Evolutionary conservation across 2,113 vertebrate species (phyloP).

Genomic region (Siniperca knerii): DNA sequence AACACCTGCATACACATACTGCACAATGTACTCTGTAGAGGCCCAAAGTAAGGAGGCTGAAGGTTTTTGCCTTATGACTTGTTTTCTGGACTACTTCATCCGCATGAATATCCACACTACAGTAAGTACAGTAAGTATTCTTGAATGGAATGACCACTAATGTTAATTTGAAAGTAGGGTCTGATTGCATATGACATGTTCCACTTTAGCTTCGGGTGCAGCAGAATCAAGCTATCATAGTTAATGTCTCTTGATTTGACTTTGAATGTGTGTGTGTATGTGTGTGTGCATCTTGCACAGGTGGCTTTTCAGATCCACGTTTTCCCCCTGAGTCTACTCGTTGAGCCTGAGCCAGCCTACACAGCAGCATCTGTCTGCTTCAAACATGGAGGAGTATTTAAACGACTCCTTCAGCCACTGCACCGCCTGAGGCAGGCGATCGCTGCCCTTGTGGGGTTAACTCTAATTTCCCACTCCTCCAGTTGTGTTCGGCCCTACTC

Average conservation of each 20-base stretch:
- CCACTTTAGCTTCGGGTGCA: constrained; percentile 45
- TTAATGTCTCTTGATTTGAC: constrained; percentile 56
- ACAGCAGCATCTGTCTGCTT: constrained; percentile 40
- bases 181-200: constrained; percentile 64
- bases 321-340: constrained; percentile 69
- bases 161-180: constrained; percentile 54
- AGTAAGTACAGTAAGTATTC: constrained; percentile 48
- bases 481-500: constrained; percentile 70
- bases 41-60: constrained; percentile 24
- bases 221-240: constrained; percentile 59
- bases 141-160: constrained; percentile 40
- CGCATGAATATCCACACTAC: constrained; percentile 48
- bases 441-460: constrained; percentile 31
- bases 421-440: constrained; percentile 7
- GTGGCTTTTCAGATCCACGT: constrained; percentile 64
- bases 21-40: constrained; percentile 53
- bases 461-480: constrained; percentile 18
- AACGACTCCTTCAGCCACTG: constrained; percentile 40
- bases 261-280: constrained; percentile 20
- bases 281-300: constrained; percentile 46
- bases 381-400: constrained; percentile 50
- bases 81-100: constrained; percentile 29
- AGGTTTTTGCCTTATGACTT: constrained; percentile 19
- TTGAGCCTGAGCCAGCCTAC: constrained; percentile 44
- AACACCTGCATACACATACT: constrained; percentile 52